Conservation (phyloP, 2,113 vertebrate genomes). For the Lampris incognitus region DNA sequence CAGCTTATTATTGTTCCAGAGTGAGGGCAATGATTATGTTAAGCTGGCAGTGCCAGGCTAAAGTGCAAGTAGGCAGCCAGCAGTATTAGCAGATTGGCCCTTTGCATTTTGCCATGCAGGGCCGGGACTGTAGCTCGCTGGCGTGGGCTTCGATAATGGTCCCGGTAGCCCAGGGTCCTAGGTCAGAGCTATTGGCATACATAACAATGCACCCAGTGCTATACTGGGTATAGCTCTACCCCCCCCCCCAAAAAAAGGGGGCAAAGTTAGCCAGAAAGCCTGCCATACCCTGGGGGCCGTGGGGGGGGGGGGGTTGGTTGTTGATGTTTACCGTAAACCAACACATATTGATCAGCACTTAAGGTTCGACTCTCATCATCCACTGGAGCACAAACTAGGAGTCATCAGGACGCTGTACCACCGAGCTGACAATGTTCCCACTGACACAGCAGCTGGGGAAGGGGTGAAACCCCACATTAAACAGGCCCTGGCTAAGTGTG, state of each 20-base stretch:
- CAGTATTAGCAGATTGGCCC: slow-evolving; percentile 40
- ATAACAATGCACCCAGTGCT: slow-evolving; percentile 49
- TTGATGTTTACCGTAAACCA: too few species aligned
- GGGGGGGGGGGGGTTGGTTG: slow-evolving; percentile 7
- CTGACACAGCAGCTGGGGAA: too few species aligned
- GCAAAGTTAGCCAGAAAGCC: slow-evolving; percentile 67
- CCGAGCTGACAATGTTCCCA: too few species aligned
- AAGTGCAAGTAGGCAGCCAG: slow-evolving; percentile 32
- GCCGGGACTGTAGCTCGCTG: slow-evolving; percentile 61
- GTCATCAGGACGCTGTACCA: too few species aligned
- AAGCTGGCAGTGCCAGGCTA: slow-evolving; percentile 45
- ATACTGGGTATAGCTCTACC: slow-evolving; percentile 59
- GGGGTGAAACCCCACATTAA: too few species aligned
- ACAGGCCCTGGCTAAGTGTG: too few species aligned
- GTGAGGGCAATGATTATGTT: slow-evolving; percentile 42
- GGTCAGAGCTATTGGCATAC: slow-evolving; percentile 66
- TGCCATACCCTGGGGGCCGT: slow-evolving; percentile 41
- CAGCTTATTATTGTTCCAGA: slow-evolving; percentile 55
- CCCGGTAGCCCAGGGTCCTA: slow-evolving; percentile 38
- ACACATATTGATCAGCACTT: slow-evolving; percentile 1
- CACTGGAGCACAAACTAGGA: too few species aligned
- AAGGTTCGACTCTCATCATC: too few species aligned
- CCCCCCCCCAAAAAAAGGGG: slow-evolving; percentile 57
- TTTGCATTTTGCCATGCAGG: slow-evolving; percentile 24
- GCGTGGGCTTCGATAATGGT: slow-evolving; percentile 70